phyloP scores from a whole-genome alignment of 2,797 vertebrate species.

The Nasua narica region DNA sequence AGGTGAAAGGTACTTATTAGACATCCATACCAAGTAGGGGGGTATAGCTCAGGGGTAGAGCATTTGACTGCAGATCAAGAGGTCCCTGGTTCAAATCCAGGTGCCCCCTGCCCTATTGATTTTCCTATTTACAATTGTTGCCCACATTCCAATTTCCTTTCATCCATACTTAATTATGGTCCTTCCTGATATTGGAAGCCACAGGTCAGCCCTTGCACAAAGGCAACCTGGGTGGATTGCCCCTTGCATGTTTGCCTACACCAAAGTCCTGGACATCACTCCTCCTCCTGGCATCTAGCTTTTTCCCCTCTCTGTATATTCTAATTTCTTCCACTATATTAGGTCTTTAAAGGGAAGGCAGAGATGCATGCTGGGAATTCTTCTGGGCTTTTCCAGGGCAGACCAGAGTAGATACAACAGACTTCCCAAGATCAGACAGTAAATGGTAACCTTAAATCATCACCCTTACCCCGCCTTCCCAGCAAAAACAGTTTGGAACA shows the following conservation, averaged over 20 bases:
- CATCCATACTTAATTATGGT: not conserved
- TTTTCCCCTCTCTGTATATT: not conserved
- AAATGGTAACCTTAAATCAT: not conserved
- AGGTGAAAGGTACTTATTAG: not conserved
- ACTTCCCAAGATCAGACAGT: not conserved
- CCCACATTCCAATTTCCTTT: not conserved
- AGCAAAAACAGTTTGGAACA: not conserved
- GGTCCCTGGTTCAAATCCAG: constrained; percentile 75
- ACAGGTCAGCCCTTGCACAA: not conserved
- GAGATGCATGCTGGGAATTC: not conserved
- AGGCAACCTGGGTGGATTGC: not conserved
- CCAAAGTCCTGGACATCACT: not conserved
- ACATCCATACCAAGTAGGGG: accelerated
- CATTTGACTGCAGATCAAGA: constrained; percentile 78
- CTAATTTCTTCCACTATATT: not conserved
- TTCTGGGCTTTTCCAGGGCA: not conserved
- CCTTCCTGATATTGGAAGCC: not conserved
- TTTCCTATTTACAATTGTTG: not conserved
- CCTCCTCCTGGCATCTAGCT: not conserved
- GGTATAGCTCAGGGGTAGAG: not conserved
- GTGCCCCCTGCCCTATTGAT: constrained; percentile 22
- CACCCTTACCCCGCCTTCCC: not conserved
- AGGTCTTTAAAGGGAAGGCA: not conserved
- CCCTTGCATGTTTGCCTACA: not conserved
- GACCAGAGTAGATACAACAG: not conserved